Base-by-base conservation (phyloP, 2,113 vertebrate species). In the Antennarius striatus region DNA sequence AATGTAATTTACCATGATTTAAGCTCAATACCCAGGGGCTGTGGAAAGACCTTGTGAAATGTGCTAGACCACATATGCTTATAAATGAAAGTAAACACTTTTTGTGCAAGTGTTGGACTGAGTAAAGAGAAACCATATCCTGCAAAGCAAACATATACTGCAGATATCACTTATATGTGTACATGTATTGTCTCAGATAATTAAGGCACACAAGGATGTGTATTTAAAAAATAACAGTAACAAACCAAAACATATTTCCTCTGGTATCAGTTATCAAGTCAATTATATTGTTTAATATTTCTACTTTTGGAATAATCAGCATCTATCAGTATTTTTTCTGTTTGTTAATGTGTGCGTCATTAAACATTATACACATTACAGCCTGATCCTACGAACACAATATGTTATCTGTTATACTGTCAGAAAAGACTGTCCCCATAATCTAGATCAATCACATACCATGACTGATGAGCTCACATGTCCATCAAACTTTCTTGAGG, bases 1-100 rank as follows among this genome's bases (percentile, higher is more conserved):
- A 75, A 29, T 79, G 69, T 68, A 79, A 77, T 80, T 83, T 85
- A 29, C 71, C 57, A 40, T 84, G 69, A 85, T 78, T 77, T 71
- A 74, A 81, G 64, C 66, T 64, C 62, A 77, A 71, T 71, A 60
- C 79, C 69, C 80, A 67, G 22, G 71, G 59, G 78, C 48, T 73
- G 58, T 63, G 56, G 61, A 79, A 85, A 82, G 63, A 71, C 72
- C 56, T 70, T 65, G 68, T 8, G 28, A 77, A 84, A 86, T 80
- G 53, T 67, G 49, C 22, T 54, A 52, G 29, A 77, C 47, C 53
- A 68, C 52, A 71, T 71, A 59, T 74, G 54, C 42, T 63, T 57
- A 61, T 30, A 71, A 63, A 54, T 36, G 15, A 43, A 56, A 53
- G 16, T 67, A 49, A 63, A 48, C 45, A 52, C 22, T 22, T 22